Conservation (phyloP, 2,113 vertebrate genomes). For the Lucifuga dentata region DNA sequence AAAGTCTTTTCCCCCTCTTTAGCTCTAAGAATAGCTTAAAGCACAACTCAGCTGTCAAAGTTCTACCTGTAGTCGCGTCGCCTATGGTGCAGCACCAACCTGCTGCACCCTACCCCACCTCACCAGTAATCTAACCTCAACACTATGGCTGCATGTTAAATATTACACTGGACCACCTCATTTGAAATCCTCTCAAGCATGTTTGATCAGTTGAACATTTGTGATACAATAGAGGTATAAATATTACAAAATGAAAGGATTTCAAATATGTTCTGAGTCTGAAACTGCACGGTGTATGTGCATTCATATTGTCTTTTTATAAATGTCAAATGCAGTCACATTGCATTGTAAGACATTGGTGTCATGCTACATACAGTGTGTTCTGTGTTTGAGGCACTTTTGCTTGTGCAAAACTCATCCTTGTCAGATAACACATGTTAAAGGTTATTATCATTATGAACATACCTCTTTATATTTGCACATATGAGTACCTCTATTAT, state of each 20-base stretch:
- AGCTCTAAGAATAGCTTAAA: constrained; percentile 99
- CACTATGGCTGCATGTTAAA: constrained; percentile 84
- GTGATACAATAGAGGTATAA: background rate
- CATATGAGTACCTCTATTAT: constrained; percentile 4
- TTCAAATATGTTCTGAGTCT: constrained; percentile 48
- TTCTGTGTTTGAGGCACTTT: constrained; percentile 38
- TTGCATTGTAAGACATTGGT: constrained; percentile 13
- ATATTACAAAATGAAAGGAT: constrained; percentile 50
- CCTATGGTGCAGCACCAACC: constrained; percentile 95
- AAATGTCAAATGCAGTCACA: constrained; percentile 37
- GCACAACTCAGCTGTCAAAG: constrained; percentile 98
- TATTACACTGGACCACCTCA: constrained; percentile 22
- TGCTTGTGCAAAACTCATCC: constrained; percentile 13
- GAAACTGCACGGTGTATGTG: constrained; percentile 44
- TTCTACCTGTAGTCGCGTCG: constrained; percentile 96
- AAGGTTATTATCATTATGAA: constrained; percentile 11
- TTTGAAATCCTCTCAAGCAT: constrained; percentile 65
- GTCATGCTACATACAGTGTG: constrained; percentile 39
- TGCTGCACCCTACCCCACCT: constrained; percentile 82
- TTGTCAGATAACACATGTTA: constrained; percentile 1
- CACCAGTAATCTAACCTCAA: constrained; percentile 88
- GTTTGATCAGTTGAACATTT: constrained; percentile 1
- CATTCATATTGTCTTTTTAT: constrained; percentile 50
- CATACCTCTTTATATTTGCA: background rate
- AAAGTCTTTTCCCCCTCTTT: constrained; percentile 99